phyloP scores from a whole-genome alignment of 2,888 invertebrate species.

The Hypsopygia costalis region DNA sequence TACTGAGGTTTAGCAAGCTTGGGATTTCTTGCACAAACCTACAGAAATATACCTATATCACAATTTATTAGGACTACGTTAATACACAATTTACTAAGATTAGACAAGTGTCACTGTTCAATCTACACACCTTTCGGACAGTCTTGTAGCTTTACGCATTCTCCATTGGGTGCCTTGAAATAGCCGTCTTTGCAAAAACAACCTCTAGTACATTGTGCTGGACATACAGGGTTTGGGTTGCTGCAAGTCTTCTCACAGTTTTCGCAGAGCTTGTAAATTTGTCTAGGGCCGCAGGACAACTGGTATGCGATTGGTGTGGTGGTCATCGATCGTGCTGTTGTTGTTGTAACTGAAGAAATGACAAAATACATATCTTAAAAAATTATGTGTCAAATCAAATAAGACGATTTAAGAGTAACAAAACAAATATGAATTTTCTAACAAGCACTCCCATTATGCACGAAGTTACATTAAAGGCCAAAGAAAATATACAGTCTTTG shows the following conservation, averaged over 20 bases:
- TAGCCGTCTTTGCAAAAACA: constrained; percentile 12
- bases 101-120: not conserved
- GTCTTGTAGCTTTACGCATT: constrained; percentile 8
- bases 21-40: too few species aligned
- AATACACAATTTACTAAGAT: not conserved
- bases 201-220: constrained; percentile 14
- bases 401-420: too few species aligned
- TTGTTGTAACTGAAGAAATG: not conserved
- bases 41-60: not conserved
- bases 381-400: too few species aligned
- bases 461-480: too few species aligned
- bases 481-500: too few species aligned
- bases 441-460: too few species aligned
- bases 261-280: constrained; percentile 16
- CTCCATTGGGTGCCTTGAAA: constrained; percentile 5
- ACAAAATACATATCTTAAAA: too few species aligned
- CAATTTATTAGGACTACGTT: not conserved
- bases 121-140: constrained; percentile 28
- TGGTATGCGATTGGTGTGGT: not conserved
- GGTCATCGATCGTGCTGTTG: too few species aligned
- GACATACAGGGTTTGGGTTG: constrained; percentile 16
- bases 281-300: constrained; percentile 7
- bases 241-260: constrained; percentile 20
- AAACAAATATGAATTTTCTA: too few species aligned
- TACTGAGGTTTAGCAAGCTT: too few species aligned